Percentiles rank a stretch among this genome's conserved stretches.
These are phyloP conservation scores for Oceanites oceanicus DNA, from an alignment of 2,113 vertebrate genomes.

Conservation along the genomic window DNA sequence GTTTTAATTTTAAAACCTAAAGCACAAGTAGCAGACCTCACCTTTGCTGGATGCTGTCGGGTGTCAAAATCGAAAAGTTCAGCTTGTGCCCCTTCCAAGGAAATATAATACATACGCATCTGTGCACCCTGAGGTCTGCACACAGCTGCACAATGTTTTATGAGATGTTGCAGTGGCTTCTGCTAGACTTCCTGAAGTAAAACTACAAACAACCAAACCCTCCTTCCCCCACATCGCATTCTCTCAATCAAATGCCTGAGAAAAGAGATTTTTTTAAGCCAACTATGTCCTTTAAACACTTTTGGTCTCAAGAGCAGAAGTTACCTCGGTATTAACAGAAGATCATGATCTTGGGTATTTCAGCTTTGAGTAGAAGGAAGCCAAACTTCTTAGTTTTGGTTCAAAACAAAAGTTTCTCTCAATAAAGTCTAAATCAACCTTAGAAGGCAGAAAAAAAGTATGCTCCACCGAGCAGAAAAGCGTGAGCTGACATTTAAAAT, in stretches of 20 bases:
- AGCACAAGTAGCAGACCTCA: constrained; percentile 70
- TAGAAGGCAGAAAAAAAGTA: constrained; percentile 16
- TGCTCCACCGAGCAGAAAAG: background rate
- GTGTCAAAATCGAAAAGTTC: constrained; percentile 65
- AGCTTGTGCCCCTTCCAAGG: constrained; percentile 65
- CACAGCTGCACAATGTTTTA: constrained; percentile 69
- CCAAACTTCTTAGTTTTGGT: background rate
- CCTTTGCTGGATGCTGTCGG: constrained; percentile 59
- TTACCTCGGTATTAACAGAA: background rate
- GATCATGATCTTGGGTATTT: background rate
- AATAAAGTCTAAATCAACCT: constrained; percentile 36
- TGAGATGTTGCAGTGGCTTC: constrained; percentile 70
- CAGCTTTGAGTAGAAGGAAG: background rate
- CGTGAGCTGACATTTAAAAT: constrained; percentile 4
- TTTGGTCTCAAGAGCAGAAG: background rate
- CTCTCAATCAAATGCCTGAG: constrained; percentile 10
- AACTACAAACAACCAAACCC: constrained; percentile 61
- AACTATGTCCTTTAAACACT: background rate
- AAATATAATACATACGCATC: constrained; percentile 64
- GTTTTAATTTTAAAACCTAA: constrained; percentile 59
- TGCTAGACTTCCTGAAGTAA: constrained; percentile 63
- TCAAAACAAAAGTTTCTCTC: constrained; percentile 28
- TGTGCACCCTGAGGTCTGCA: constrained; percentile 65
- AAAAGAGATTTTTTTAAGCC: background rate
- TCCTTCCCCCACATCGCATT: constrained; percentile 31